Evolutionary conservation across 2,113 vertebrate genomes (phyloP).

Genomic region (Motacilla alba): DNA sequence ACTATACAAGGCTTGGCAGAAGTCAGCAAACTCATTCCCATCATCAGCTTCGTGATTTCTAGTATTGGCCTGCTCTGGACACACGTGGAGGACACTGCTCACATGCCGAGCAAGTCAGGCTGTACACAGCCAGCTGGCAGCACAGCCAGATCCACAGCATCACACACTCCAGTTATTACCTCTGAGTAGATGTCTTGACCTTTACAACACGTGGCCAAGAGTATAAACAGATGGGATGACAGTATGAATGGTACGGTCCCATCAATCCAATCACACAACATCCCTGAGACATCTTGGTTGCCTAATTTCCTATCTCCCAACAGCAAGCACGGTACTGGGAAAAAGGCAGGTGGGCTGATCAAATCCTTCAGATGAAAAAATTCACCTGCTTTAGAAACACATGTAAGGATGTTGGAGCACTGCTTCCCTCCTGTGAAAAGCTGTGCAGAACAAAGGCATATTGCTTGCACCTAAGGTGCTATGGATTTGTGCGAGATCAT

Average conservation of each 20-base stretch:
- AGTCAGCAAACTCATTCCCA: neutral
- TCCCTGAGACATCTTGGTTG: constrained; percentile 21
- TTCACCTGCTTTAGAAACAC: neutral
- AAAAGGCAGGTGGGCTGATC: neutral
- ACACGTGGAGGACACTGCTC: neutral
- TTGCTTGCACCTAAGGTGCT: neutral
- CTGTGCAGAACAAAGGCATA: neutral
- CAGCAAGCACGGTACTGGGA: neutral
- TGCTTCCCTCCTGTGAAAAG: neutral
- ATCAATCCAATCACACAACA: neutral
- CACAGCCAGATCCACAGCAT: constrained; percentile 44
- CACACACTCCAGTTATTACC: constrained; percentile 41
- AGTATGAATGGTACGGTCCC: neutral
- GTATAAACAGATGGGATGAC: constrained; percentile 61
- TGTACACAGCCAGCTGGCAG: constrained; percentile 53
- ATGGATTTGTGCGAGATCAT: neutral
- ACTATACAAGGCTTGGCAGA: neutral
- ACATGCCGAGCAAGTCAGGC: neutral
- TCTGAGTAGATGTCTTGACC: constrained; percentile 38
- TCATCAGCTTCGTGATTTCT: constrained; percentile 19
- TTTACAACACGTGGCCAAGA: constrained; percentile 38
- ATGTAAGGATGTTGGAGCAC: neutral
- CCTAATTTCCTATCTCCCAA: neutral
- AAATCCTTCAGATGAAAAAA: neutral
- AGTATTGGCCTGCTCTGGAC: neutral